Conservation (phyloP, 1,140 invertebrate genomes). For the Tigriopus japonicus region DNA sequence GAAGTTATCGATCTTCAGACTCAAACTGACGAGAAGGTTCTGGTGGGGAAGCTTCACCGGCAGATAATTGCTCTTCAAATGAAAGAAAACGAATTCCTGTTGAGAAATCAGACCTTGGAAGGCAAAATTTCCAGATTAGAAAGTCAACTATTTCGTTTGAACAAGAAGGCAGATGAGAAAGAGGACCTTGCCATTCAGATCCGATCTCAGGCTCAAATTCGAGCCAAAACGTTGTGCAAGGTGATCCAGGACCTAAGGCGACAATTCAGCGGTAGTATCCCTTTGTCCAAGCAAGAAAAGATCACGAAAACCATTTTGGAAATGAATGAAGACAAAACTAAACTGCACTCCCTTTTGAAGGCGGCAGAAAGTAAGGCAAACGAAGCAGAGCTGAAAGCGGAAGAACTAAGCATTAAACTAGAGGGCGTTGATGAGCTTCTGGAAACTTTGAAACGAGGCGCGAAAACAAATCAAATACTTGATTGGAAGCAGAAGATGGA, state of each 20-base stretch:
- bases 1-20: conserved; percentile 17
- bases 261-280: conserved; percentile 6
- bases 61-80: conserved; percentile 6
- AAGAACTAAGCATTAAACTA: neutral
- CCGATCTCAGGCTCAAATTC: neutral
- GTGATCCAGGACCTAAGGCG: conserved; percentile 8
- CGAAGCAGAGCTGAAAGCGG: neutral
- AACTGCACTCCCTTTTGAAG: neutral
- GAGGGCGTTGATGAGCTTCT: conserved; percentile 3
- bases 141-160: neutral
- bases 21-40: conserved; percentile 16
- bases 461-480: neutral
- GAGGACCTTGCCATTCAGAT: neutral
- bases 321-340: conserved; percentile 1
- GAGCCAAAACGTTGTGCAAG: neutral
- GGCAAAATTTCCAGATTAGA: neutral
- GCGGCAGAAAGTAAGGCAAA: neutral
- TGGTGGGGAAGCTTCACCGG: conserved; percentile 5
- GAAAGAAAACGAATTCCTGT: neutral
- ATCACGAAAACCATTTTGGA: neutral
- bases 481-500: conserved; percentile 8
- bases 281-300: conserved; percentile 7
- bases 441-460: neutral
- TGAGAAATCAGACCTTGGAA: neutral
- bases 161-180: neutral